Evolutionary conservation across 2,888 invertebrate species (phyloP).

Genomic region (Loripinus fragilis): DNA sequence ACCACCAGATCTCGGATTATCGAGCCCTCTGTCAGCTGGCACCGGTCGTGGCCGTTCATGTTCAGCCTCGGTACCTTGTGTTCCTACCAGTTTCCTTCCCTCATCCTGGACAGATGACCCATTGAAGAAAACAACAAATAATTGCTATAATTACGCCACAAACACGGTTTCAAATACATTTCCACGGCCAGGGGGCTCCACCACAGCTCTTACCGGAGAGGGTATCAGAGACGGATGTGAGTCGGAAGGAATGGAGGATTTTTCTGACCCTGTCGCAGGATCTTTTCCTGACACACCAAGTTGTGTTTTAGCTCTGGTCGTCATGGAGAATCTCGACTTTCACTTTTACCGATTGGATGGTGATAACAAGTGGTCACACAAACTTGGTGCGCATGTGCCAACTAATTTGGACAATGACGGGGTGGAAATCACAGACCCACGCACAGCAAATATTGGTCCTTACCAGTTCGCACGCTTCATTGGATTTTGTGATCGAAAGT

Average conservation of each 20-base stretch:
- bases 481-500: background rate
- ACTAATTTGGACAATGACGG: constrained; percentile 42
- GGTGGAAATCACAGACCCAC: constrained; percentile 35
- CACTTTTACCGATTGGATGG: background rate
- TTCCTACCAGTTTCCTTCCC: background rate
- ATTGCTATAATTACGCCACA: background rate
- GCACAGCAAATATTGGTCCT: constrained; percentile 36
- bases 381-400: constrained; percentile 37
- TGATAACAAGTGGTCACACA: constrained; percentile 39
- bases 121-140: background rate
- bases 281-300: background rate
- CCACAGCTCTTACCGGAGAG: background rate
- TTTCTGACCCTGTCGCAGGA: background rate
- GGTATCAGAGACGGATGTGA: background rate
- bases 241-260: background rate
- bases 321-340: background rate
- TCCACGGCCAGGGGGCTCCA: background rate
- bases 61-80: background rate
- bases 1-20: background rate
- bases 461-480: constrained; percentile 47
- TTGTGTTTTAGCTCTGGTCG: background rate
- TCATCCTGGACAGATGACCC: background rate
- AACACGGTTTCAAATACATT: background rate
- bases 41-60: background rate
- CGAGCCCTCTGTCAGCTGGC: background rate